Base-by-base conservation (phyloP, 92 coral and sea anemone genomes). In the Epizoanthus stellaris region DNA sequence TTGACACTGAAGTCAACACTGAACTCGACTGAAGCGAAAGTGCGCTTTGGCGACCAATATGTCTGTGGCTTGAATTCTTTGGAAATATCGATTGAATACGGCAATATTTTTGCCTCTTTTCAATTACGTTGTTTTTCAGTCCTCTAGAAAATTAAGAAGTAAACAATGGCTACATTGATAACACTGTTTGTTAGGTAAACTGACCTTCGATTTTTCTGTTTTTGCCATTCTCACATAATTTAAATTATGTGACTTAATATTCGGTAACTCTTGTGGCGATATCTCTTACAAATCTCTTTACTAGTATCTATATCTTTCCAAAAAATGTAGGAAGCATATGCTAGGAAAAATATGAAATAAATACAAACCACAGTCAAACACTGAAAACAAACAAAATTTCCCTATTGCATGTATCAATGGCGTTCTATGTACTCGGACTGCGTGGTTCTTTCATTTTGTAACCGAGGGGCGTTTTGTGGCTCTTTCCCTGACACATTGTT, bases 201-300 rank as follows among this genome's bases (percentile, higher is more conserved):
- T 3, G 38, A 6, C 4, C 40, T 14, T 36, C 19, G 15, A 13
- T 17, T 66, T 63, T 20, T 63, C 59, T 45, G 53, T 38, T 59
- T 79, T 43, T 79, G 72, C 65, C 16, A 62, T 19, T 52, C 30
- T 64, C 11, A 21, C 23, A 43, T 79, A 15, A 79, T 79, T 64
- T 76, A 59, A 52, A 17, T 61, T 19, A 61, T 12, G 16, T 63
- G 10, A 58, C 30, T 79, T 19, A 38, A 40, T 20, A 43, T 79
- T 43, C 67, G n/a, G 65, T 42, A 64, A 45, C 64, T 1, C 30
- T 61, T 21, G 15, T 14, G 8, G 59, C 40, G 23, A 40, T 62
- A 62, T 79, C 73, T 64, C 16, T 38, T 40, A 62, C 43, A 43
- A 19, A 79, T 79, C 69, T 54, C 4, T 34, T 30, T 43, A 40